Evolutionary conservation across 1,140 invertebrate genomes (phyloP).

Genomic region (Prorops nasuta): DNA sequence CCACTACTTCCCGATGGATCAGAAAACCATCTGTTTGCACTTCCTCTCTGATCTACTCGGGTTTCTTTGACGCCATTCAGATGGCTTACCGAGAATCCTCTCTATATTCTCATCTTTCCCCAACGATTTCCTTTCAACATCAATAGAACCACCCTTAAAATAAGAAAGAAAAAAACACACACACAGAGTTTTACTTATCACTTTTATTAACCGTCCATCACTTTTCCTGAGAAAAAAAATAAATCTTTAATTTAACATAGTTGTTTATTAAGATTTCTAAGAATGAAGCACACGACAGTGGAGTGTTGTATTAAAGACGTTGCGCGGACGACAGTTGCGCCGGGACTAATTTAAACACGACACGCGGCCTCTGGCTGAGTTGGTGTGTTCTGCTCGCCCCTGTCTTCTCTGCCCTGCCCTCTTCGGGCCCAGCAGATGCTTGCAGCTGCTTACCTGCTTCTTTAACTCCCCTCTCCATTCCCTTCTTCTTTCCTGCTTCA

Average conservation of each 20-base stretch:
- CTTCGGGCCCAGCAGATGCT: constrained; percentile 40
- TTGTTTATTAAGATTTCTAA: no score
- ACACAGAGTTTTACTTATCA: neutral
- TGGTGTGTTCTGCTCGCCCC: no score
- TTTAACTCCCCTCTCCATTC: constrained; percentile 19
- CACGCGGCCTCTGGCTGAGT: no score
- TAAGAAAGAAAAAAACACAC: neutral
- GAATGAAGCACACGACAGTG: no score
- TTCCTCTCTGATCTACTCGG: no score
- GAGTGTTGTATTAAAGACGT: constrained; percentile 30
- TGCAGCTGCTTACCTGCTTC: constrained; percentile 54
- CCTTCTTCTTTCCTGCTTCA: constrained; percentile 11
- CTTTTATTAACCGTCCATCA: neutral
- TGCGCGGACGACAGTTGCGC: constrained; percentile 52
- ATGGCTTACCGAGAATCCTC: neutral
- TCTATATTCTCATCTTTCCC: neutral
- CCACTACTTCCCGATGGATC: neutral
- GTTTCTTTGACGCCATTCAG: neutral
- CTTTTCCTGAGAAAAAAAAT: neutral
- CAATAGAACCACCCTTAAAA: neutral
- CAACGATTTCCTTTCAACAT: neutral
- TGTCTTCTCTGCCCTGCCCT: constrained; percentile 46
- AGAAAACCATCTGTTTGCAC: neutral
- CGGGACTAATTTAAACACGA: constrained; percentile 56
- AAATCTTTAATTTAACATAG: constrained; percentile 19